Evolutionary conservation across 2,888 invertebrate genomes (phyloP), one percentile per base, ranked within the genome.

Genomic region (Rhimphoctona megacephalus): DNA sequence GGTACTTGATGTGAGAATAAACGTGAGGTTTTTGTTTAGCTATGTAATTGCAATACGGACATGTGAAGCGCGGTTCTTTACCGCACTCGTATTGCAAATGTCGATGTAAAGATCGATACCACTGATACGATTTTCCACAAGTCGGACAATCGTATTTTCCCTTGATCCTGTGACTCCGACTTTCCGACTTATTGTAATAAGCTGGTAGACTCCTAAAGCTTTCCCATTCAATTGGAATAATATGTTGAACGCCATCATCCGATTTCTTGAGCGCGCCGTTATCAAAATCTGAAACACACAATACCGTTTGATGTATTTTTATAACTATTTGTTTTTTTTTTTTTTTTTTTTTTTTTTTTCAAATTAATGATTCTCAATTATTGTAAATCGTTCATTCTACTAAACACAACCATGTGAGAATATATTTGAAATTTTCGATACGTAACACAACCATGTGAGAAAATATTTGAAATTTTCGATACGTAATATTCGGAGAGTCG

Each of bases 31-130:
- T 89, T 52, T 90, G 89, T 72, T 91, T 91, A 30, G 87, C 81
- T 61, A 85, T 70, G 74, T 90, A 89, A 46, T 79, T 77, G 76
- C 91, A 91, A 70, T 88, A 84, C 30, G 89, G 90, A 82, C 91
- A 91, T 80, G 90, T 89, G 89, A 94, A 94, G 2, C 93, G 91
- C 46, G 94, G 94, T 33, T 90, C 89, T 90, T 93, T 92, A 78
- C 94, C 94, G 85, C 94, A 94, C 85, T 93, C 93, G 90, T 92
- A 93, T 54, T 92, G 92, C 74, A 92, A 88, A 64, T 93, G 85
- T 57, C 87, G 78, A 74, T 85, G 73, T 25, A 86, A 79, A 25
- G 86, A 84, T 43, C 81, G 77, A 74, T 84, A 84, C 72, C 83
- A 86, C 61, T 77, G 83, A 82, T 82, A 86, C 39, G 64, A 78